These are phyloP conservation scores for Nycticryphes semicollaris DNA, from an alignment of 2,113 vertebrate genomes.

Conservation along the genomic window DNA sequence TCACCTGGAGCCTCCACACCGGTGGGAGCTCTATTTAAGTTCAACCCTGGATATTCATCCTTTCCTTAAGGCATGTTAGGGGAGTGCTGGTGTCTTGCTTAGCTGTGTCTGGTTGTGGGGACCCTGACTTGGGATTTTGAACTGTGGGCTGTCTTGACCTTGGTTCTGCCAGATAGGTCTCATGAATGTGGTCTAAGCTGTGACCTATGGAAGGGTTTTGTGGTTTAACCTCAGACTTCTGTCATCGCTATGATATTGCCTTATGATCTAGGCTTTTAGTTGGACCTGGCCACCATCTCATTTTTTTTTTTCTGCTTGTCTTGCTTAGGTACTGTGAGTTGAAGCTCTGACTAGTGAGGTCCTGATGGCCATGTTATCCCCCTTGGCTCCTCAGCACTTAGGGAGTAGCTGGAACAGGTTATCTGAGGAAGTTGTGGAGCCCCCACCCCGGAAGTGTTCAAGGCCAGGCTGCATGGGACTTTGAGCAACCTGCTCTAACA, in stretches of 20 bases:
- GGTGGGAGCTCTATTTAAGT: not conserved
- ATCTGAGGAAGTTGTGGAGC: not conserved
- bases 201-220: not conserved
- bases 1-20: not conserved
- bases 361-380: not conserved
- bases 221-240: not conserved
- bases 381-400: not conserved
- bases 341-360: not conserved
- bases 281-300: not conserved
- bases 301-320: not conserved
- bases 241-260: not conserved
- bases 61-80: fast-evolving
- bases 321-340: not conserved
- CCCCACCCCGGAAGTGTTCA: no score
- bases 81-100: fast-evolving
- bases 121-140: fast-evolving
- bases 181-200: fast-evolving
- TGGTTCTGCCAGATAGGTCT: not conserved
- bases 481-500: no score
- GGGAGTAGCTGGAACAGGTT: not conserved
- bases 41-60: fast-evolving
- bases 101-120: not conserved
- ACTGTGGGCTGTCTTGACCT: not conserved
- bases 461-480: no score
- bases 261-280: not conserved